A percentile compares a stretch with the other conserved stretches of the same genome.
phyloP scores from a whole-genome alignment of 2,113 vertebrate species.

The Ophthalmolycus amberensis region DNA sequence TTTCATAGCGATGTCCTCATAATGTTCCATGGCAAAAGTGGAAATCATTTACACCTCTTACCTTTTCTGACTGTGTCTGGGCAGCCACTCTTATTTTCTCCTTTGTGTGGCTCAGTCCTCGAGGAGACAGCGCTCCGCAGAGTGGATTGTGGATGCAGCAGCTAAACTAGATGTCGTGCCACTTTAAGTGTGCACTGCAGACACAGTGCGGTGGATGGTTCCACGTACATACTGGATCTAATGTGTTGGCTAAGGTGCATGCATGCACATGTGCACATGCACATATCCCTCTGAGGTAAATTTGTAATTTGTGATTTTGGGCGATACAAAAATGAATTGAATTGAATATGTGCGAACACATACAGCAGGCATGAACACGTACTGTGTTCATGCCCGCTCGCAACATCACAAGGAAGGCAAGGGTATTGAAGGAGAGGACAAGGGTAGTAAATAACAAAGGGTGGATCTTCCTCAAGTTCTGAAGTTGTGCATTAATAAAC shows the following conservation, averaged over 20 bases:
- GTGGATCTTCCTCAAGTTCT: conserved; percentile 55
- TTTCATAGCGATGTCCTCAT: conserved; percentile 40
- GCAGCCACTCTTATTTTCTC: conserved; percentile 25
- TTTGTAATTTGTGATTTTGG: too few species aligned
- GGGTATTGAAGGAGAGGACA: conserved; percentile 22
- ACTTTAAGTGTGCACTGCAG: conserved; percentile 55
- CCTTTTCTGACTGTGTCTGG: conserved; percentile 14
- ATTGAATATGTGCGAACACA: background rate
- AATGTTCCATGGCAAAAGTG: conserved; percentile 19
- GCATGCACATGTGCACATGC: background rate
- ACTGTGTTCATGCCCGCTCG: conserved; percentile 1
- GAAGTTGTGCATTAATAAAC: conserved; percentile 74
- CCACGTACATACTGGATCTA: conserved; percentile 18
- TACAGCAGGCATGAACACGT: background rate
- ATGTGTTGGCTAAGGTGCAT: conserved; percentile 15
- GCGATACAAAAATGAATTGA: too few species aligned
- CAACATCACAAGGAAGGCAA: background rate
- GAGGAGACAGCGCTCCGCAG: conserved; percentile 27
- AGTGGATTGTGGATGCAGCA: conserved; percentile 45
- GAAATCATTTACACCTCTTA: conserved; percentile 35
- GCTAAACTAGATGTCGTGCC: conserved; percentile 35
- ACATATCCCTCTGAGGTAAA: too few species aligned
- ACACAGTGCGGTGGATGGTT: conserved; percentile 31
- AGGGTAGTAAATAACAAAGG: conserved; percentile 34
- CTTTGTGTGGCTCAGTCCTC: conserved; percentile 21